Conservation (phyloP, 2,113 vertebrate genomes). For the Calypte anna region DNA sequence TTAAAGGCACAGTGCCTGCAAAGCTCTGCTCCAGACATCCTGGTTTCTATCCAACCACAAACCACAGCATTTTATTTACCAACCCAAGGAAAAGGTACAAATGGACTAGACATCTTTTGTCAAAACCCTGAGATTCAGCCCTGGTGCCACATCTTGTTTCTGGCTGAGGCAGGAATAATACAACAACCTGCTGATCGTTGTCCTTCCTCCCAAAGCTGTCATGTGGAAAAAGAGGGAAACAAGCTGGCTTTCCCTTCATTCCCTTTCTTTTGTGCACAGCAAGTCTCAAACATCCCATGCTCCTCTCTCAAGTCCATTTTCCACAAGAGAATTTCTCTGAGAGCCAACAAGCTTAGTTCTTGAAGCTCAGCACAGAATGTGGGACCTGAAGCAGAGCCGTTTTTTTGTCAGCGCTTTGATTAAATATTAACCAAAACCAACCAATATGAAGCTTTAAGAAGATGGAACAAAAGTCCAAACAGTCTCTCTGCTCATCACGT, state of each 20-base stretch:
- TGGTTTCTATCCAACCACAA: background rate
- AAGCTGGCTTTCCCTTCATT: background rate
- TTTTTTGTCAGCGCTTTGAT: background rate
- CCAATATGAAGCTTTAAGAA: conserved; percentile 6
- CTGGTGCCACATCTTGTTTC: background rate
- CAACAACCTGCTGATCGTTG: background rate
- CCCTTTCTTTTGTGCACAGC: background rate
- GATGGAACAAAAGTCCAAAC: background rate
- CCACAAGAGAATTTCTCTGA: background rate
- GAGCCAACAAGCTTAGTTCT: background rate
- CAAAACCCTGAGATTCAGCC: background rate
- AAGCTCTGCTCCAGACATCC: background rate
- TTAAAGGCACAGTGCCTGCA: conserved; percentile 41
- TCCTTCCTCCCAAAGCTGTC: background rate
- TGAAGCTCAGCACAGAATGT: background rate
- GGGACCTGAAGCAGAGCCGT: background rate
- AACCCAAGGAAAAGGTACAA: background rate
- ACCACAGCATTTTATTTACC: background rate
- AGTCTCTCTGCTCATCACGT: background rate
- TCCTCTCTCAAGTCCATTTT: background rate
- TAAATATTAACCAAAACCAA: background rate
- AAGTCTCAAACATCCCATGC: background rate
- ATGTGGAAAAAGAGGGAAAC: background rate
- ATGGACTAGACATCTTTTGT: background rate
- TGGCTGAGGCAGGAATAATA: background rate